Base-by-base conservation (phyloP, 2,888 invertebrate species). In the Lasioglossum vierecki region DNA sequence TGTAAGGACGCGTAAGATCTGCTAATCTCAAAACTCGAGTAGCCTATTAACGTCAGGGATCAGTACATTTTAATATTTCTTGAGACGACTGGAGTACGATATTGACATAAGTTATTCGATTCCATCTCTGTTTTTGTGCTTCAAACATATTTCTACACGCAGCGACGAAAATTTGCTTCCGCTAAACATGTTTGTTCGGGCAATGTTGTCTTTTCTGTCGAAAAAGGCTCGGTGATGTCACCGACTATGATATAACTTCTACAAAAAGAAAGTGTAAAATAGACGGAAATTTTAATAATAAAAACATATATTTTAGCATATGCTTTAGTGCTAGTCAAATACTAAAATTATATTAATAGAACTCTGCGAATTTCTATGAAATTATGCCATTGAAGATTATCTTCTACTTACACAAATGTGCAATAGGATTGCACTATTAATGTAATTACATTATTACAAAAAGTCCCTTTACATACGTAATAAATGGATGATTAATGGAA, bases 11-110 rank as follows among this genome's bases (percentile, higher is more conserved):
- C 30, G 57, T 44, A 44, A 26, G 30, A 44, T 22, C 9, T 8
- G 44, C 22, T 63, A 66, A 76, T 76, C 49, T 76, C 46, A 49
- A 72, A 18, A 72, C 72, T 49, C 2, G 18, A 49, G 8, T 1
- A 72, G 26, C 13, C 3, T 18, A 35, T 72, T 49, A 49, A 73
- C n/a, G 49, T 49, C 49, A 49, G 44, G 30, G 72, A 49, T 49
- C 46, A 11, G 30, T 26, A 5, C 22, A 22, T 30, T 49, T 73
- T 49, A 30, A 30, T 26, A 13, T 18, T 35, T 49, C 49, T 49
- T 35, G 49, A 35, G 30, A 30, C 35, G 49, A 22, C 15, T 0
- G 72, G 35, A 22, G 11, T 11, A 22, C 35, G 9, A 8, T 73
- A 35, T 73, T 73, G 72, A 73, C 49, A 44, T 18, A 49, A 73